Conservation (phyloP, 2,888 invertebrate genomes). For the Malacosoma neustria region DNA sequence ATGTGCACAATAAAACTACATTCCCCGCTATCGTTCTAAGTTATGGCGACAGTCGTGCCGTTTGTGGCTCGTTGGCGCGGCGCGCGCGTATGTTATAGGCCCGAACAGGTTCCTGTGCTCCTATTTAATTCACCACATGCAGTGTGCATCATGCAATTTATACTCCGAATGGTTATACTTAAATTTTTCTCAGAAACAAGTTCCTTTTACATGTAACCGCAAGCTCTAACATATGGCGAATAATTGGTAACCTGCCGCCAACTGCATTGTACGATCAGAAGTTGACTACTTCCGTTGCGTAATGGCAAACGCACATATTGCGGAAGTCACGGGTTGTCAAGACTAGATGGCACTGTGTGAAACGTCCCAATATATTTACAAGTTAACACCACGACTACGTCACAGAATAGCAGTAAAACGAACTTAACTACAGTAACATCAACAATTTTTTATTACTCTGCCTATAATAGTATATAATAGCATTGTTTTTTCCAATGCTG, state of each 20-base stretch:
- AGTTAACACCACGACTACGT: too few species aligned
- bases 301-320: too few species aligned
- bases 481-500: background rate
- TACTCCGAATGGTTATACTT: constrained; percentile 45
- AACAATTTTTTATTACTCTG: too few species aligned
- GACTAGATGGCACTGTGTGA: too few species aligned
- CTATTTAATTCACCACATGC: constrained; percentile 64
- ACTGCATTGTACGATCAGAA: too few species aligned
- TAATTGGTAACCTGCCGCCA: too few species aligned
- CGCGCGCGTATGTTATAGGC: constrained; percentile 46
- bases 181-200: constrained; percentile 34
- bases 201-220: constrained; percentile 26
- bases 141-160: constrained; percentile 62
- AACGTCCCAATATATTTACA: too few species aligned
- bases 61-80: constrained; percentile 48
- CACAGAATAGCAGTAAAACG: too few species aligned
- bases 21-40: constrained; percentile 57
- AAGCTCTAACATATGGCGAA: constrained; percentile 7
- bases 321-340: too few species aligned
- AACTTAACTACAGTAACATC: too few species aligned
- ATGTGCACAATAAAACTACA: constrained; percentile 58
- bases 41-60: constrained; percentile 55
- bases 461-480: too few species aligned
- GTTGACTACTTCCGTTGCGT: too few species aligned
- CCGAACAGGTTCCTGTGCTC: constrained; percentile 61